phyloP scores from a whole-genome alignment of 2,113 vertebrate genomes.

The Passer montanus region DNA sequence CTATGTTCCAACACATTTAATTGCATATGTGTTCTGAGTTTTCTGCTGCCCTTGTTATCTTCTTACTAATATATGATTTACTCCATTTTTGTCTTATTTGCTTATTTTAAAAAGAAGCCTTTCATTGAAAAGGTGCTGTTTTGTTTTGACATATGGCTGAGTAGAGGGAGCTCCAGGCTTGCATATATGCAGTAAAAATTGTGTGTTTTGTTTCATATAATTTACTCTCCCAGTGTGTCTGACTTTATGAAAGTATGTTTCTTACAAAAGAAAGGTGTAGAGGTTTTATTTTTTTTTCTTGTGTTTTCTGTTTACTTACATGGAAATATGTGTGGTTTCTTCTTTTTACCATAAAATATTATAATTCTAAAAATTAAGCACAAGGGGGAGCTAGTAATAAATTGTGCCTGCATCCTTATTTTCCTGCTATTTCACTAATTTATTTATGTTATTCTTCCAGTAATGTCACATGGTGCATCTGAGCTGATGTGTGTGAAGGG shows the following conservation, averaged over 20 bases:
- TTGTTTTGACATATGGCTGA: not conserved
- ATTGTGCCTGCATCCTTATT: not conserved
- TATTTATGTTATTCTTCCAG: not conserved
- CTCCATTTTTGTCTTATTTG: not conserved
- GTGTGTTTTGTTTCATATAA: not conserved
- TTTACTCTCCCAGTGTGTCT: not conserved
- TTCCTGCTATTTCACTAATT: not conserved
- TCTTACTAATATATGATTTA: not conserved
- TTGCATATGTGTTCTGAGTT: not conserved
- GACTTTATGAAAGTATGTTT: not conserved
- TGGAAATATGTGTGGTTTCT: not conserved
- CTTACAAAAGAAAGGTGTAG: not conserved
- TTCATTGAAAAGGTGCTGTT: not conserved
- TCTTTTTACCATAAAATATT: not conserved
- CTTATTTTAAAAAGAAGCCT: not conserved
- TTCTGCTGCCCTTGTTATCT: not conserved
- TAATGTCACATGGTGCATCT: not conserved
- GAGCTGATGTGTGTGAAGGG: not conserved
- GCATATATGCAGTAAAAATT: not conserved
- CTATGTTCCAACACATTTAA: not conserved
- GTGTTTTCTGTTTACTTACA: not conserved
- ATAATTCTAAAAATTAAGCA: not conserved
- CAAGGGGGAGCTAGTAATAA: slow-evolving; percentile 21
- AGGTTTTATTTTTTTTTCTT: accelerated
- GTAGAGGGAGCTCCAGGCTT: not conserved